These are phyloP conservation scores for Ophiothrix spiculata DNA, from an alignment of 35 echinoderm and acorn worm species.

Conservation along the genomic window DNA sequence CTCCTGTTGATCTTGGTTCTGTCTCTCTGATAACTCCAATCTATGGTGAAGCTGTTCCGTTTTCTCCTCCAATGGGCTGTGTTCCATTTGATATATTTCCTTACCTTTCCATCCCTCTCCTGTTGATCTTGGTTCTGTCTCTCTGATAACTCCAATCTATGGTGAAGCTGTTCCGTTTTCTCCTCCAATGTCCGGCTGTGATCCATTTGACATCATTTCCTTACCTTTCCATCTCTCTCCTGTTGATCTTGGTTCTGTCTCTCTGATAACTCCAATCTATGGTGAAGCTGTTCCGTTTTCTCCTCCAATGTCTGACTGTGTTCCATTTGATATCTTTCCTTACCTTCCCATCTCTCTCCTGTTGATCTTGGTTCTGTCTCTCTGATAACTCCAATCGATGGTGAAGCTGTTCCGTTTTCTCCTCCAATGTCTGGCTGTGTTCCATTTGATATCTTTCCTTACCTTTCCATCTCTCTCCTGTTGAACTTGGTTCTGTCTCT, in stretches of 20 bases:
- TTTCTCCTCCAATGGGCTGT: conserved; percentile 64
- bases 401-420: conserved; percentile 37
- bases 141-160: no score
- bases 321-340: conserved; percentile 52
- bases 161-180: no score
- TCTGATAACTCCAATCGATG: conserved; percentile 39
- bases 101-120: conserved; percentile 57
- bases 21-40: no score
- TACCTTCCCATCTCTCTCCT: conserved; percentile 57
- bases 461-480: conserved; percentile 56
- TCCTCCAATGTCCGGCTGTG: no score
- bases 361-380: conserved; percentile 39
- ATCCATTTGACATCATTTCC: conserved; percentile 44
- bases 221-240: conserved; percentile 66
- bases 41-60: no score
- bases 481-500: conserved; percentile 42
- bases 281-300: conserved; percentile 38
- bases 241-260: conserved; percentile 43
- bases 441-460: conserved; percentile 57
- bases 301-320: conserved; percentile 48
- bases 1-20: no score
- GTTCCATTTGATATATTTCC: no score
- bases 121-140: conserved; percentile 37
- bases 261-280: conserved; percentile 39
- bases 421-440: conserved; percentile 48